Evolutionary conservation across 2,888 invertebrate genomes (phyloP), one percentile per base, ranked within the genome.

Genomic region (Drosophila picticornis): DNA sequence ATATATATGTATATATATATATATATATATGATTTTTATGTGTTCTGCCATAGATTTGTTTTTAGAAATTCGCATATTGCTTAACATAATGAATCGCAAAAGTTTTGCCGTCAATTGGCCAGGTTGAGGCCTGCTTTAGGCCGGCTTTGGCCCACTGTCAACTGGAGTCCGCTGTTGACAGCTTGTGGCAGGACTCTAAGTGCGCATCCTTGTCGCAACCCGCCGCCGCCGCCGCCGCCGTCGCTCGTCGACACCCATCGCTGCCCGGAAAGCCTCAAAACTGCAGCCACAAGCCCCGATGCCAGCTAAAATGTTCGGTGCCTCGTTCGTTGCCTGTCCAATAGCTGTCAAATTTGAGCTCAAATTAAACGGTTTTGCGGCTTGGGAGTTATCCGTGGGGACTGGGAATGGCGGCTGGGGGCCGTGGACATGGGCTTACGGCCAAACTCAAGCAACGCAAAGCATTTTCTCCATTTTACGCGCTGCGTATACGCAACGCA

Each of bases 291-390:
- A 71, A 53, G 31, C 31, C 53, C 38, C 13, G 40, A 22, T 29
- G 43, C 43, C 22, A 46, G 46, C 25, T 25, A 46, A 9, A 46
- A 46, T 46, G 46, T 46, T 46, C 16, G 46, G 9, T 29, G 43
- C 31, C 22, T 29, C 29, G 36, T 38, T 55, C 10, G n/a, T n/a
- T n/a, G 36, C 31, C 61, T 85, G 88, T 85, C 84, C 80, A 85
- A 85, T 85, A 85, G 85, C 83, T 88, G 84, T 85, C 88, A 85
- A 83, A 88, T 83, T 85, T 73, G 53, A 75, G 77, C 77, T 72
- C 65, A 83, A 84, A 87, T 88, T 85, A 83, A 85, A 88, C 73
- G 53, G 63, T 29, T 36, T 38, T 38, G 56, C 16, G 56, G 56
- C 16, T 46, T 46, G 46, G 4, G 13, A 7, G 36, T 27, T 46